Base-by-base conservation (phyloP, 37 sponge, comb jelly and placozoan species). In the Tethya wilhelma region DNA sequence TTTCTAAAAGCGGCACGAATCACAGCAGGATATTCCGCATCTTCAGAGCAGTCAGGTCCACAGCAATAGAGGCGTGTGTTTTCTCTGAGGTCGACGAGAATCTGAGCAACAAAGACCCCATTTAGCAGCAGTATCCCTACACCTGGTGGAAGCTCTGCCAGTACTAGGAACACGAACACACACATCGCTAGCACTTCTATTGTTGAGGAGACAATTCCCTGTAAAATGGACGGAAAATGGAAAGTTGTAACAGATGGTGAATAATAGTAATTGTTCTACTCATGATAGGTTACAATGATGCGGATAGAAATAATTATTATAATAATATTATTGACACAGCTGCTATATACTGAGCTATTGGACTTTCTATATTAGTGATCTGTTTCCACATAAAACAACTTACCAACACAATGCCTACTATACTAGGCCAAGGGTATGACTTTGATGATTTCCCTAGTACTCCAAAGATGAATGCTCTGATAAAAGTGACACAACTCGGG, bases 341-440 rank as follows among this genome's bases (percentile, higher is more conserved):
- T 49, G 9, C 55, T 49, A 17, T 49, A 49, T 19, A 19, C 17
- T 49, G 55, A 49, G 9, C 55, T 17, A 19, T 17, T 49, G 55
- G 55, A n/a, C n/a, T n/a, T n/a, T n/a, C n/a, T n/a, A n/a, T n/a
- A n/a, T n/a, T n/a, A n/a, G n/a, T n/a, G n/a, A n/a, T n/a, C n/a
- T n/a, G n/a, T n/a, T n/a, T n/a, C n/a, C n/a, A n/a, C 59, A 28
- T 23, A 58, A 58, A 23, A 58, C 26, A 7, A 78, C 88, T 79
- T 34, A 87, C 93, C 66, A 40, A 37, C 17, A 83, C 23, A 34
- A 88, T 28, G 19, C 89, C 85, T 4, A 38, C 59, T 23, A 8
- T 20, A 9, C 38, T 74, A 2, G 95, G 95, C 91, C 91, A 94
- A 25, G 95, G 95, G 46, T 76, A 88, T 38, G 65, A 69, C 25